Base-by-base conservation (phyloP, 2,888 invertebrate species). In the Automeris io region DNA sequence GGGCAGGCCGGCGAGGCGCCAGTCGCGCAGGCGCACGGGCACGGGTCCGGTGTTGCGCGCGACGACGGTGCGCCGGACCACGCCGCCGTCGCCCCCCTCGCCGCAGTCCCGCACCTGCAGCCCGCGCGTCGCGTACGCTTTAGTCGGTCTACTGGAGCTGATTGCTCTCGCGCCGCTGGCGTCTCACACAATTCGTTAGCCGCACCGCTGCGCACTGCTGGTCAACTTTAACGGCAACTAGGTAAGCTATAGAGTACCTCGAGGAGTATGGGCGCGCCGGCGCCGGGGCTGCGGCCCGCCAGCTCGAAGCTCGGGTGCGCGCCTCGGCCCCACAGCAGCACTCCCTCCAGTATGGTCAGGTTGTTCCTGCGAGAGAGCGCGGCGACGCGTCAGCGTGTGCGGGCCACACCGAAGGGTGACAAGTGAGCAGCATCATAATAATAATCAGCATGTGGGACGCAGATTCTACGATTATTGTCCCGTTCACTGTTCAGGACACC, bases 231-330 rank as follows among this genome's bases (percentile, higher is more conserved):
- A n/a, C n/a, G n/a, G n/a, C n/a, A n/a, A n/a, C n/a, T n/a, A n/a
- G n/a, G n/a, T n/a, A n/a, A n/a, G 31, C 12, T 7, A 6, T 7
- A 91, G 36, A 95, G 43, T 21, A 75, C 80, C 78, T 98, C 96
- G 65, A 98, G 96, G 23, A 92, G 76, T 16, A 98, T 78, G 3
- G 96, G 93, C 11, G 91, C 89, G 32, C 75, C 60, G 2, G 93
- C 91, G 5, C 95, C 95, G 0, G 96, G 93, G 40, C 91, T 91
- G n/a, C 94, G 91, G 61, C 95, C 96, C 13, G 92, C 96, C 58
- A 98, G 92, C 61, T 94, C 93, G 72, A 99, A 93, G 69, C 94
- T 92, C 2, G 97, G 96, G 51, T 91, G 82, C 1, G 95, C 96
- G 9, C 97, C 96, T 62, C 93, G 91, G 0, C 96, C 98, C 40